These are phyloP conservation scores for Agrypnus murinus DNA, from an alignment of 2,888 invertebrate genomes.

Conservation along the genomic window DNA sequence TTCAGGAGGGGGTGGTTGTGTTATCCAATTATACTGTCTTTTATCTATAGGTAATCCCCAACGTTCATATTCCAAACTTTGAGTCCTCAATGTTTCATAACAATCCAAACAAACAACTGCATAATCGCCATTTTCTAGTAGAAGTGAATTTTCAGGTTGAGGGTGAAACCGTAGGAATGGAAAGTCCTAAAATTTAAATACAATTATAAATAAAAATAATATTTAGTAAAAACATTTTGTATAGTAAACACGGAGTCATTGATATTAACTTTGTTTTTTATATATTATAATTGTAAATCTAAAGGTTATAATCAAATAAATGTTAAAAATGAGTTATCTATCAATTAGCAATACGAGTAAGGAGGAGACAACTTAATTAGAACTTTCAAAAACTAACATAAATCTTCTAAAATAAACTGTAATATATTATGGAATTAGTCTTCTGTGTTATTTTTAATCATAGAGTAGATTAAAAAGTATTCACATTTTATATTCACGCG, in stretches of 20 bases:
- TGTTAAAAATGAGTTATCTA: too few relatives aligned
- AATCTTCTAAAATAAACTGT: too few relatives aligned
- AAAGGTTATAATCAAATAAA: too few relatives aligned
- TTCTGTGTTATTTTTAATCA: too few relatives aligned
- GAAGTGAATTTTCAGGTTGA: slow-evolving; percentile 87
- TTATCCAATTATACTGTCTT: slow-evolving; percentile 95
- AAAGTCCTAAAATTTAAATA: slow-evolving; percentile 80
- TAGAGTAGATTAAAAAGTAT: too few relatives aligned
- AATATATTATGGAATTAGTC: too few relatives aligned
- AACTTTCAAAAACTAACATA: too few relatives aligned
- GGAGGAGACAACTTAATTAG: too few relatives aligned
- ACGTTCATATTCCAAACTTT: slow-evolving; percentile 91
- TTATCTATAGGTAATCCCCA: slow-evolving; percentile 93
- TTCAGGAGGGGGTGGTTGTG: slow-evolving; percentile 93
- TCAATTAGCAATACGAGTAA: too few relatives aligned
- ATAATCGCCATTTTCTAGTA: slow-evolving; percentile 91
- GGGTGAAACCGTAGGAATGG: slow-evolving; percentile 89
- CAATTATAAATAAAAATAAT: slow-evolving; percentile 1
- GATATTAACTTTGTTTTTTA: too few relatives aligned
- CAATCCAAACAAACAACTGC: slow-evolving; percentile 95
- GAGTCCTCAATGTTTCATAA: slow-evolving; percentile 92
- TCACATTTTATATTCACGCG: neutral
- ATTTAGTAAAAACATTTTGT: neutral
- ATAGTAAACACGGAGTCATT: neutral
- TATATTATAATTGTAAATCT: too few relatives aligned